These are phyloP conservation scores for Eristalis pertinax DNA, from an alignment of 2,888 invertebrate species.

Conservation along the genomic window DNA sequence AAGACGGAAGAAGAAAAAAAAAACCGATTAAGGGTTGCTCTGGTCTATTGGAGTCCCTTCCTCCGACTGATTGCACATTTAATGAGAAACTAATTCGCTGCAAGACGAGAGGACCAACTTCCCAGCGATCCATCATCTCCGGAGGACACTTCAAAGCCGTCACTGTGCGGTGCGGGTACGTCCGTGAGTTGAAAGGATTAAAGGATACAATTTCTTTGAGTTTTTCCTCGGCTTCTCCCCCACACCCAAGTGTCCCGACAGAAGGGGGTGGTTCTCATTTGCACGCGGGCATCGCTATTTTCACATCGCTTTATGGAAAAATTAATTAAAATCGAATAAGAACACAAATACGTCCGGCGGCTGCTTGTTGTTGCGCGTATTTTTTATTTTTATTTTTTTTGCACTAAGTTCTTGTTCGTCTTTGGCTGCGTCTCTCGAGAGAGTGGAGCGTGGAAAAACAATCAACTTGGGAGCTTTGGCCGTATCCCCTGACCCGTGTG, in stretches of 20 bases:
- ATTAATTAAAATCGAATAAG: slow-evolving; percentile 71
- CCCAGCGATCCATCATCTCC: slow-evolving; percentile 63
- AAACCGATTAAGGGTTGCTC: slow-evolving; percentile 10
- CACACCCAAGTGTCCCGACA: background rate
- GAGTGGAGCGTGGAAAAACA: background rate
- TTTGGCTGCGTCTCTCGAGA: background rate
- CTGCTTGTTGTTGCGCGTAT: slow-evolving; percentile 2
- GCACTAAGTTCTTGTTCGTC: background rate
- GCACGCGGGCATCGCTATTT: slow-evolving; percentile 13
- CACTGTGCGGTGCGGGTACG: background rate
- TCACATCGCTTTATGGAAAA: slow-evolving; percentile 49
- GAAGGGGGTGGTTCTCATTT: slow-evolving; percentile 28
- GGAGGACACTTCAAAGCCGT: slow-evolving; percentile 41
- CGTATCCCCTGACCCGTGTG: background rate
- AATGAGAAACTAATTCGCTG: slow-evolving; percentile 70
- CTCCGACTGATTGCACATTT: slow-evolving; percentile 61
- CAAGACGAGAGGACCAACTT: slow-evolving; percentile 44
- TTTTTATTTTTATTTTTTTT: background rate
- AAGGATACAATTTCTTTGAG: slow-evolving; percentile 65
- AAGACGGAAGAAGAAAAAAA: background rate
- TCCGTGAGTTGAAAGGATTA: slow-evolving; percentile 53
- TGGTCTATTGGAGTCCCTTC: slow-evolving; percentile 11
- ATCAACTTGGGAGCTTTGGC: background rate
- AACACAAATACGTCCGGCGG: slow-evolving; percentile 55
- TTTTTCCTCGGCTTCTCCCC: background rate